Evolutionary conservation across 2,888 invertebrate genomes (phyloP), one percentile per base, ranked within the genome.

Genomic region (Eristalinus aeneus): DNA sequence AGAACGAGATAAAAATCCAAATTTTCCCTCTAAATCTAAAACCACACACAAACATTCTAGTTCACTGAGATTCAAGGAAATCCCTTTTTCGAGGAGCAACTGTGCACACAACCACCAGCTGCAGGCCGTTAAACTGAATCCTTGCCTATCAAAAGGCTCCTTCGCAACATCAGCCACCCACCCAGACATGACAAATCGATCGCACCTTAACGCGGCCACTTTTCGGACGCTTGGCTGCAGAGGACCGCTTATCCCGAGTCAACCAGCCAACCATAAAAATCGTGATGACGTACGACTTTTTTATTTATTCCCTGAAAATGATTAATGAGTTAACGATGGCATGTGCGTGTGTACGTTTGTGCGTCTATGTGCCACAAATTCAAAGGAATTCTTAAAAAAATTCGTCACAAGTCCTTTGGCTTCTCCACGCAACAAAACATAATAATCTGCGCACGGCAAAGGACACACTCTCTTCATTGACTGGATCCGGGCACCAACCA

Each of bases 351-450:
- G 23, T 54, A 63, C n/a, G n/a, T n/a, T n/a, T 61, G 53, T 68
- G 65, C 34, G 23, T 56, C n/a, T 67, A 23, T 79, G 27, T 27
- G 27, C 27, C 27, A 54, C 53, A 69, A 32, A 71, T 71, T 75
- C 34, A 34, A 68, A 73, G 74, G 65, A 64, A 72, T 76, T 68
- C 22, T 54, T 56, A 0, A 54, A 22, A 56, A 82, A 82, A 86
- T 82, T 86, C 82, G 86, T 86, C 86, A 86, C 86, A 82, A 86
- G 82, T 82, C 77, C 74, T 82, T 86, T 86, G 86, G 65, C 86
- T 86, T 86, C 20, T 74, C 78, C 78, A 86, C 86, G 86, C 82
- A 86, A 86, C 74, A 60, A 65, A 78, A 78, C 69, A 86, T 86
- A 82, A 86, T 80, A 84, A 75, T 79, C 84, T 77, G 65, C 71